These are phyloP conservation scores for Eumeta japonica DNA, from an alignment of 1,140 invertebrate genomes.

Conservation along the genomic window DNA sequence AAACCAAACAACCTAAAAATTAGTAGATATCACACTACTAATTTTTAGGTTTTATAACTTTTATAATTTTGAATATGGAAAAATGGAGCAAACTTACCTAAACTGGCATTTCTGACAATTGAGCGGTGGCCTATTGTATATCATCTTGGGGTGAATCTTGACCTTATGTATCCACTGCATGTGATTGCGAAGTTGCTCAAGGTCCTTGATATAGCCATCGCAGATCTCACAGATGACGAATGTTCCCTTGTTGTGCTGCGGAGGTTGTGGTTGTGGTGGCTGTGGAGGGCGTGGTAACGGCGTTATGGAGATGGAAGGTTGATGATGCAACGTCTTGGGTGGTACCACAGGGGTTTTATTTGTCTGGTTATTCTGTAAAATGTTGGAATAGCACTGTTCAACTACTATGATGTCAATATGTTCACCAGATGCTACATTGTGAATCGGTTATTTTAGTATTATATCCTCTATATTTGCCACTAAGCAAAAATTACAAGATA, in stretches of 20 bases:
- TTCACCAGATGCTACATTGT: too few relatives aligned
- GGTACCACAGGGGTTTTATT: conserved; percentile 11
- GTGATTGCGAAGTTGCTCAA: conserved; percentile 88
- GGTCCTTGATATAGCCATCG: conserved; percentile 91
- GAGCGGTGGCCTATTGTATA: conserved; percentile 88
- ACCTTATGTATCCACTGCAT: conserved; percentile 97
- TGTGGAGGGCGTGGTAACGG: conserved; percentile 68
- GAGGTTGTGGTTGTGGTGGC: conserved; percentile 19
- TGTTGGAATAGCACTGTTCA: not conserved
- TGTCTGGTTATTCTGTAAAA: conserved; percentile 24
- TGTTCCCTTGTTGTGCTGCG: conserved; percentile 66
- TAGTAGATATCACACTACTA: too few relatives aligned
- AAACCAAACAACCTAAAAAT: too few relatives aligned
- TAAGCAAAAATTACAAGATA: too few relatives aligned
- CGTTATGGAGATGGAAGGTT: conserved; percentile 88
- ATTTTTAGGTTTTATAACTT: too few relatives aligned
- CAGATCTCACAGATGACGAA: conserved; percentile 95
- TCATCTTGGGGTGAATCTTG: conserved; percentile 95
- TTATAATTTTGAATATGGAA: too few relatives aligned
- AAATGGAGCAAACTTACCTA: too few relatives aligned
- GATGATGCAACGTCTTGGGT: conserved; percentile 41
- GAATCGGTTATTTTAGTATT: too few relatives aligned
- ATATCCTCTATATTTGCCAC: too few relatives aligned
- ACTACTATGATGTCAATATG: too few relatives aligned
- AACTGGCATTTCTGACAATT: conserved; percentile 97